Base-by-base conservation (phyloP, 2,888 invertebrate species). In the Disparrhopalites patrizii region DNA sequence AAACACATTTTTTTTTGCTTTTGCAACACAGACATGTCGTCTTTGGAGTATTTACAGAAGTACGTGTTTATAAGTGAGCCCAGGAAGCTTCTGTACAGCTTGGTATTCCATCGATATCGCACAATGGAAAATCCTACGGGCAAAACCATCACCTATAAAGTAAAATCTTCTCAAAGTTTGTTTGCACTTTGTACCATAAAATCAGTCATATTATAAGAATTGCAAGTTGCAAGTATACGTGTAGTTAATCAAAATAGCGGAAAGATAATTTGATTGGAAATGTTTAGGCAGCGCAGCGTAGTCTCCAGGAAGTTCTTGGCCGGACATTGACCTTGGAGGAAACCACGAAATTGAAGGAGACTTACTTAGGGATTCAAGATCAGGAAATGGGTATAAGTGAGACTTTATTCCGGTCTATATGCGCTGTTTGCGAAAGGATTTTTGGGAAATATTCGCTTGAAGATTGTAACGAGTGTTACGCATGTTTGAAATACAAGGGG, bases 341-440 rank as follows among this genome's bases (percentile, higher is more conserved):
- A 57, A 52, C 67, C 38, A 3, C 0, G 1, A 40, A 70, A 31
- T 55, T 74, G 23, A 20, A 57, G 25, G 13, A 27, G 3, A 58
- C 56, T 10, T 70, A 66, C 27, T 66, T 72, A 15, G 51, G 47
- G 5, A 38, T 70, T 18, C 77, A 79, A 0, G 80, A 79, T 0
- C 76, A 87, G 51, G 85, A 87, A 76, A 10, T 68, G 15, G 64
- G 66, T 10, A 18, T 65, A 1, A 50, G 55, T 13, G 60, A 68
- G 50, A 31, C 27, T 47, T 23, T 65, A 31, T 91, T 89, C 78
- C 83, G 88, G 25, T 90, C 91, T 0, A 79, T 92, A 38, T 87
- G 88, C 71, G 89, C 90, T 0, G 82, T 88, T 62, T 86, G 87
- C 70, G 92, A 92, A 78, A 82, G 92, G 60, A 80, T 87, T 20